Base-by-base conservation (phyloP, 2,113 vertebrate species). In the Vulpes ferrilata region DNA sequence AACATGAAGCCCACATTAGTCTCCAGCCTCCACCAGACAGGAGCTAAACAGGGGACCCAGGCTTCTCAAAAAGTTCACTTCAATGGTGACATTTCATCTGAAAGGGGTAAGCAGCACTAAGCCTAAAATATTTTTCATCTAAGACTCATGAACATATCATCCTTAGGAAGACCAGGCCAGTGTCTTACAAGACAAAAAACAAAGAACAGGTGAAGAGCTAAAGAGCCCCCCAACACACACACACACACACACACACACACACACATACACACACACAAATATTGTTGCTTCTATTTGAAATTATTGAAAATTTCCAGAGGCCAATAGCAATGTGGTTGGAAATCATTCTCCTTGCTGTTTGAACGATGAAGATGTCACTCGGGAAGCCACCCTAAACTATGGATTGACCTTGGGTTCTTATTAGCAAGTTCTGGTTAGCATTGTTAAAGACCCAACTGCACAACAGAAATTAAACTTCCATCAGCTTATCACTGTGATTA, bases 1-100 rank as follows among this genome's bases (percentile, higher is more conserved):
- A 99, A 98, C 98, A 98, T 98, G 98, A 98, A 99, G 99, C 98
- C 98, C 98, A 97, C 98, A 62, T 97, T 90, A 94, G 98, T 98
- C 98, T 98, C 93, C 62, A 90, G 98, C 90, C 88, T 98, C 95
- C 57, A 83, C 97, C 80, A 90, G 93, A 81, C 93, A 78, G 95
- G 59, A 93, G 27, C 97, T 96, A 97, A 87, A 94, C 16, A 20
- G 86, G 83, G 94, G 32, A 78, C 65, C 64, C 43, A 69, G 87
- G 43, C 80, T 90, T 78, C 96, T 95, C 78, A 71, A 48, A 80
- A 98, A 98, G 94, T 98, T 98, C 82, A 48, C 35, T 95, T 87
- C 64, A 3, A 0, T 65, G 78, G 25, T 76, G 80, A 71, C 59
- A 57, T 86, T 89, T 95, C 69, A 67, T 73, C 69, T 38, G 64